Percentiles rank a stretch among this genome's conserved stretches.
Conservation (phyloP, 2,797 vertebrate species). For the Alectoris magna region DNA sequence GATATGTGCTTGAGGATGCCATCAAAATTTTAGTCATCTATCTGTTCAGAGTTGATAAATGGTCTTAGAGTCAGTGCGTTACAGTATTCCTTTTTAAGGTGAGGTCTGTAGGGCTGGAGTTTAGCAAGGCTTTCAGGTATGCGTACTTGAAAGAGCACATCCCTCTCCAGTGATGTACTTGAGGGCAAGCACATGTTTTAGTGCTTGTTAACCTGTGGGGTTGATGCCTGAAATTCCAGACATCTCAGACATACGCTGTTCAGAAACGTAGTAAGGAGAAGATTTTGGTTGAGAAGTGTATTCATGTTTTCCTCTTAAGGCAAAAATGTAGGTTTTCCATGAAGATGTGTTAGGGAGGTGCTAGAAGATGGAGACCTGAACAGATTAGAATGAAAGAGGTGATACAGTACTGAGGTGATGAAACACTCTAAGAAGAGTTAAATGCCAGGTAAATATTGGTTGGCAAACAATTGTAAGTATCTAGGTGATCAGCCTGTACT, state of each 20-base stretch:
- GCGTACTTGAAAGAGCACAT: not conserved
- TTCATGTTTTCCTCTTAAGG: not conserved
- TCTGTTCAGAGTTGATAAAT: not conserved
- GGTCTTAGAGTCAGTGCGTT: not conserved
- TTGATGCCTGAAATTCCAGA: not conserved
- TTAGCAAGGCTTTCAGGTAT: not conserved
- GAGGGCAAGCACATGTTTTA: not conserved
- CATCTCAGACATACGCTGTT: not conserved
- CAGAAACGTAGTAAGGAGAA: not conserved
- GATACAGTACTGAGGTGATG: not conserved
- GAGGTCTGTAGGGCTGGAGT: not conserved
- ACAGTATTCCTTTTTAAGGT: not conserved
- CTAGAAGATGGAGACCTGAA: not conserved
- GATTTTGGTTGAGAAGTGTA: fast-evolving
- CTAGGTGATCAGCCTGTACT: not conserved
- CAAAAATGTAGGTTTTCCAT: not conserved
- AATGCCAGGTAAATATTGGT: not conserved
- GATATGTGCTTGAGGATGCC: not conserved
- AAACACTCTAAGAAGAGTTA: not conserved
- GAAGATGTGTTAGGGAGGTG: not conserved
- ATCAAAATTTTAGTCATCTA: not conserved
- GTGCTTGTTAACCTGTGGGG: not conserved
- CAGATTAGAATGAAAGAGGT: not conserved
- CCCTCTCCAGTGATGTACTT: not conserved
- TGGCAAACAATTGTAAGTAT: not conserved